phyloP scores from a whole-genome alignment of 2,888 invertebrate species.

The Trachelus iudaicus region DNA sequence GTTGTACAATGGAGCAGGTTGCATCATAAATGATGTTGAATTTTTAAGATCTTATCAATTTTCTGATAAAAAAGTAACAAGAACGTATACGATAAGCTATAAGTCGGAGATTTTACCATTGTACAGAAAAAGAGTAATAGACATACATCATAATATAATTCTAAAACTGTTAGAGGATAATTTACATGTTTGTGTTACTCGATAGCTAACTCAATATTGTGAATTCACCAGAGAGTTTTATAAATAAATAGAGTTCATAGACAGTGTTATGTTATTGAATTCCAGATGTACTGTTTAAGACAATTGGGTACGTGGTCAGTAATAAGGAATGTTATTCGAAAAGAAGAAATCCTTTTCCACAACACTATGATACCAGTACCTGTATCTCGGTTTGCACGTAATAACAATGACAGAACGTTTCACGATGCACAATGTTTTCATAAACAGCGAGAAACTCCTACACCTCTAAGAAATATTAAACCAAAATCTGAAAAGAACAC shows the following conservation, averaged over 20 bases:
- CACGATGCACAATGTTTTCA: slow-evolving; percentile 29
- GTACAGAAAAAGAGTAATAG: slow-evolving; percentile 53
- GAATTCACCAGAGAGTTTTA: not conserved
- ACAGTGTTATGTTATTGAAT: slow-evolving; percentile 4
- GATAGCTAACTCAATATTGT: slow-evolving; percentile 13
- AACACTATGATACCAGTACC: slow-evolving; percentile 12
- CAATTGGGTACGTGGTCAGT: slow-evolving; percentile 6
- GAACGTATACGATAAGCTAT: slow-evolving; percentile 62
- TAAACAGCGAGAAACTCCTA: slow-evolving; percentile 28
- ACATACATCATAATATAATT: slow-evolving; percentile 58
- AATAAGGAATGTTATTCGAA: slow-evolving; percentile 25
- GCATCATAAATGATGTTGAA: slow-evolving; percentile 53
- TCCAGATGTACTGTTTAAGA: slow-evolving; percentile 21
- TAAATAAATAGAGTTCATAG: not conserved
- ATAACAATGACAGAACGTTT: slow-evolving; percentile 31
- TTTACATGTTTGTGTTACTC: slow-evolving; percentile 31
- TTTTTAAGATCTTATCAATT: slow-evolving; percentile 52
- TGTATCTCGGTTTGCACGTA: not conserved
- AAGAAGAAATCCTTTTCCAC: slow-evolving; percentile 18
- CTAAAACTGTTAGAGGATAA: slow-evolving; percentile 43
- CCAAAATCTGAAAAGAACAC: slow-evolving; percentile 41
- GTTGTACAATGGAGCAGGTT: slow-evolving; percentile 56
- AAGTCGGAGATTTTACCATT: slow-evolving; percentile 57
- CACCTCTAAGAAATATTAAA: slow-evolving; percentile 50
- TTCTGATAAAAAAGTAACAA: slow-evolving; percentile 43